A percentile compares a stretch with the other conserved stretches of the same genome.
Evolutionary conservation across 2,113 vertebrate species (phyloP).

Genomic region (Plestiodon gilberti): DNA sequence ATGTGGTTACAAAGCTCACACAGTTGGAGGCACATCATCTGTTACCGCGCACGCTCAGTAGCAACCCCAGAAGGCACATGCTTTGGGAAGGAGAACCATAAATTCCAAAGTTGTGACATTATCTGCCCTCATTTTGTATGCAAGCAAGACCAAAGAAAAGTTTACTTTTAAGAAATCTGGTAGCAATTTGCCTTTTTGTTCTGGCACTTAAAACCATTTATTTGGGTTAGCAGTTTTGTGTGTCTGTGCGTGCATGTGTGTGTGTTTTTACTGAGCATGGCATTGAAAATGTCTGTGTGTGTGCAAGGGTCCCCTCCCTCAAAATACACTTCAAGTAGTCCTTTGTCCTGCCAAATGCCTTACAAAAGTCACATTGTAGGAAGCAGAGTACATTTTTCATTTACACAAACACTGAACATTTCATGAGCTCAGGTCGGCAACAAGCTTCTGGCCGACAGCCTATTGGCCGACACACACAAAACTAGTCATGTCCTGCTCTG

Average conservation of each 20-base stretch:
- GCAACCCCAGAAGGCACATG: too few relatives aligned
- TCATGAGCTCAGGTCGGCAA: neutral
- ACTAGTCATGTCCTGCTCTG: neutral
- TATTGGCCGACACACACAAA: slow-evolving; percentile 34
- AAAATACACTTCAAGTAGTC: neutral
- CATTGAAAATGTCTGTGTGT: neutral
- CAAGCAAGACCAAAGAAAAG: neutral
- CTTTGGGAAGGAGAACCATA: neutral
- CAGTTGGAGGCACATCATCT: too few relatives aligned
- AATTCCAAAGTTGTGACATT: neutral
- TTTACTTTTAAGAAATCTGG: neutral
- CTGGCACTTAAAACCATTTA: neutral
- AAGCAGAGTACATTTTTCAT: neutral
- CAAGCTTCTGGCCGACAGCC: slow-evolving; percentile 40
- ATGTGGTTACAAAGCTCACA: too few relatives aligned
- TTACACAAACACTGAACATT: slow-evolving; percentile 12
- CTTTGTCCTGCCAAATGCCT: neutral
- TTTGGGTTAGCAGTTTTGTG: too few relatives aligned
- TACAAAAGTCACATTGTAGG: neutral
- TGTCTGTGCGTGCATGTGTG: too few relatives aligned
- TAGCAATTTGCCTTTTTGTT: neutral
- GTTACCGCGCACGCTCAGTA: too few relatives aligned
- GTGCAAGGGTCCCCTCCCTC: neutral
- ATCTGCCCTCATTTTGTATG: neutral
- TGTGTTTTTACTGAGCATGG: too few relatives aligned